These are phyloP conservation scores for Noctua janthe DNA, from an alignment of 2,888 invertebrate genomes.

Conservation along the genomic window DNA sequence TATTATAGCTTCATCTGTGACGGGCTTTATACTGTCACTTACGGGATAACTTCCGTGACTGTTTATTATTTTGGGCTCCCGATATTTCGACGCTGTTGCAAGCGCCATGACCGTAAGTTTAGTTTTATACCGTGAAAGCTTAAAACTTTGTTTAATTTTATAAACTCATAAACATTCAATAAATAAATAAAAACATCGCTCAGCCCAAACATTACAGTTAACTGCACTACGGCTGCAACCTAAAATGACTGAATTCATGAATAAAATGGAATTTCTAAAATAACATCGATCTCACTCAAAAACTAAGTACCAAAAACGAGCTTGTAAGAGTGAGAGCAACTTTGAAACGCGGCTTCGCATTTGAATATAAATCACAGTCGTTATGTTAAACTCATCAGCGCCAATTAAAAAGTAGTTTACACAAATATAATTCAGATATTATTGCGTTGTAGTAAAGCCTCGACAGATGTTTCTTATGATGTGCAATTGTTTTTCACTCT, in stretches of 20 bases:
- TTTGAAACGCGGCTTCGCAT: constrained; percentile 28
- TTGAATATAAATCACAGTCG: constrained; percentile 51
- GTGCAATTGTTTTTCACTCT: constrained; percentile 18
- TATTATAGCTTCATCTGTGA: too few species aligned
- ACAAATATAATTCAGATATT: constrained; percentile 40
- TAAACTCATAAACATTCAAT: not conserved
- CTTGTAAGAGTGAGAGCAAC: constrained; percentile 27
- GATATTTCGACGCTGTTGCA: too few species aligned
- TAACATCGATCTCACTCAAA: constrained; percentile 26
- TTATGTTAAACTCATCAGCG: constrained; percentile 43
- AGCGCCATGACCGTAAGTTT: too few species aligned
- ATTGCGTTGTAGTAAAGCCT: constrained; percentile 28
- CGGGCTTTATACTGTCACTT: too few species aligned
- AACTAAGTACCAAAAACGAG: constrained; percentile 29
- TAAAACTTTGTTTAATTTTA: not conserved
- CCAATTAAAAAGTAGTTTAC: constrained; percentile 45
- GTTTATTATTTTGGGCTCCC: too few species aligned
- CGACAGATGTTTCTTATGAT: constrained; percentile 31
- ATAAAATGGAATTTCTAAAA: not conserved
- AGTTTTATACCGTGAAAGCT: too few species aligned
- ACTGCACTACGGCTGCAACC: not conserved
- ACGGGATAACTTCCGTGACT: too few species aligned
- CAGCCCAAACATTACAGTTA: not conserved
- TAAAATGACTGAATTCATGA: not conserved
- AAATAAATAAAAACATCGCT: not conserved